These are phyloP conservation scores for Ancistrus triradiatus DNA, from an alignment of 2,113 vertebrate genomes.

Conservation along the genomic window DNA sequence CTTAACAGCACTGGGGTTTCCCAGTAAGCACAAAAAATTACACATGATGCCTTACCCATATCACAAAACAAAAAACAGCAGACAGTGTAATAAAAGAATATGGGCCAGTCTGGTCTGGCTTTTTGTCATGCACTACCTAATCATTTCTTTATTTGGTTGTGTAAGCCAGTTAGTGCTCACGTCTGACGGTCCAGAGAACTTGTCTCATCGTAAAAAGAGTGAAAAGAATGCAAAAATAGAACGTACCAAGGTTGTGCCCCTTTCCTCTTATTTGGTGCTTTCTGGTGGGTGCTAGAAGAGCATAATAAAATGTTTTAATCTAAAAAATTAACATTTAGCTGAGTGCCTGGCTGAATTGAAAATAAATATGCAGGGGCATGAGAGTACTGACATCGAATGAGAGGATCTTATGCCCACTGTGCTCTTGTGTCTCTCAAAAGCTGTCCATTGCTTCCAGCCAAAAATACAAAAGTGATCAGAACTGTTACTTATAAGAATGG, in stretches of 20 bases:
- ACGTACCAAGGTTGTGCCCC: neutral
- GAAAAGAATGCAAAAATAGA: slow-evolving; percentile 7
- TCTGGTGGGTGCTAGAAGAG: neutral
- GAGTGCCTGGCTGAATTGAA: slow-evolving; percentile 19
- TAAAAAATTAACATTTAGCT: too few relatives aligned
- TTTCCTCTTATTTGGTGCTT: too few relatives aligned
- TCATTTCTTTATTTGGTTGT: neutral
- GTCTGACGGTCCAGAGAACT: neutral
- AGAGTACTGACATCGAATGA: neutral
- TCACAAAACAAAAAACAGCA: neutral
- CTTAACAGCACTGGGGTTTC: neutral
- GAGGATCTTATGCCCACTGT: neutral
- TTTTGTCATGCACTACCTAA: neutral
- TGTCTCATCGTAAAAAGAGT: neutral
- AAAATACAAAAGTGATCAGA: slow-evolving; percentile 50
- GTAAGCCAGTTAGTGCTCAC: too few relatives aligned
- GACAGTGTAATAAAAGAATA: neutral
- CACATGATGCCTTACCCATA: neutral
- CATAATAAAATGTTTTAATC: too few relatives aligned
- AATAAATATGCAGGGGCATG: slow-evolving; percentile 18
- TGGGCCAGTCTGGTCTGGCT: neutral
- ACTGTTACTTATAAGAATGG: slow-evolving; percentile 3
- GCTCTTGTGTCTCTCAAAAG: slow-evolving; percentile 15
- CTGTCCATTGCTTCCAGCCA: slow-evolving; percentile 14
- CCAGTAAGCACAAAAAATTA: neutral